These are phyloP conservation scores for Lepeophtheirus nordmannii DNA, from an alignment of 2,888 invertebrate species.

Conservation along the genomic window DNA sequence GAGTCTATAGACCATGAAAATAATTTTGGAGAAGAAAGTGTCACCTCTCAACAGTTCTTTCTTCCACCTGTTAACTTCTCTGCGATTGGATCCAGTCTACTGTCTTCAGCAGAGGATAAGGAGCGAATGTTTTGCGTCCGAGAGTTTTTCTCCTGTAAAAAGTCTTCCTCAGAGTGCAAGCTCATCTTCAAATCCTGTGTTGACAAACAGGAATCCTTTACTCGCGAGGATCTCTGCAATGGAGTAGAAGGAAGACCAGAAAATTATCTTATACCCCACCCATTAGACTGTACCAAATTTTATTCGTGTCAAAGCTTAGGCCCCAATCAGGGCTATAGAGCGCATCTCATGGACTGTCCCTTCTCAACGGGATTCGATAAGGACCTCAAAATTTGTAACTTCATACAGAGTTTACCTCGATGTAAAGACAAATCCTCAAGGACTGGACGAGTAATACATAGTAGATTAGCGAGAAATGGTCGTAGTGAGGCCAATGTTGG, in stretches of 20 bases:
- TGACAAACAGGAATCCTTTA: neutral
- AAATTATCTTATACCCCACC: slow-evolving; percentile 20
- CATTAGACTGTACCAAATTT: slow-evolving; percentile 22
- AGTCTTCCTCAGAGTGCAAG: neutral
- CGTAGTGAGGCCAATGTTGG: no score
- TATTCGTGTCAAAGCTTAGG: slow-evolving; percentile 23
- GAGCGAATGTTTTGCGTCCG: neutral
- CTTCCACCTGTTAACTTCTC: neutral
- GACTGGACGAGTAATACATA: no score
- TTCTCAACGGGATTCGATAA: slow-evolving; percentile 22
- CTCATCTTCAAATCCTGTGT: neutral
- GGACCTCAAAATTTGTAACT: slow-evolving; percentile 20
- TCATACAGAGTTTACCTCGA: slow-evolving; percentile 13
- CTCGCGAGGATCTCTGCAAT: slow-evolving; percentile 9
- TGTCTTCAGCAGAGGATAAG: neutral
- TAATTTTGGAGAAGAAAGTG: neutral
- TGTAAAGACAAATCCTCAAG: neutral
- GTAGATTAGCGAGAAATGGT: no score
- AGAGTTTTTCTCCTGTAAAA: neutral
- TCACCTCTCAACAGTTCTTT: neutral
- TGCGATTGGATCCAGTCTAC: neutral
- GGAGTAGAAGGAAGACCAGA: slow-evolving; percentile 14
- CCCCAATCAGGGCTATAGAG: neutral
- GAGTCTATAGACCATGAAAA: neutral
- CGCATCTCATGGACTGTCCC: slow-evolving; percentile 23